Evolutionary conservation across 2,113 vertebrate species (phyloP), one percentile per base, ranked within the genome.

Genomic region (Pongo pygmaeus): DNA sequence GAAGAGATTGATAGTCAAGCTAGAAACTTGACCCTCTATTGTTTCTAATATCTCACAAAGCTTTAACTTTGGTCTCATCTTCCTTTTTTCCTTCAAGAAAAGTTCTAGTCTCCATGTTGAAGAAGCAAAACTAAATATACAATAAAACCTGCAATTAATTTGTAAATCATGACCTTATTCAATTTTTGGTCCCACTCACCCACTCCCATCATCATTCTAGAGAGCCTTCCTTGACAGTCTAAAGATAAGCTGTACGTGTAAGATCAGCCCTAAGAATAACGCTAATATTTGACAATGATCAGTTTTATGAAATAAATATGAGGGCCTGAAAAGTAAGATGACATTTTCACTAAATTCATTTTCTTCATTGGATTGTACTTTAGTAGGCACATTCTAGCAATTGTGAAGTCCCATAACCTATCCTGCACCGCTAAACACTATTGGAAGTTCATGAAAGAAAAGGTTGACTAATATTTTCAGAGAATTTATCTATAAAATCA

Each of bases 401-500:
- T 64, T 67, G 50, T 81, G 23, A 90, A 88, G 67, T 74, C 12
- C 27, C n/a, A 5, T 88, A 84, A 64, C 67, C 30, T 93, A 91
- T 27, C 23, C 9, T 86, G 40, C 9, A 57, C 40, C 5, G 48
- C 43, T 55, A 83, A 72, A 95, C 16, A 70, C 57, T 52, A 72
- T 70, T 43, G 22, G 43, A 96, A 95, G 95, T 46, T 93, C 79
- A 57, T 46, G 90, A 81, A 89, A 46, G 72, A 89, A 96, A 93
- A 90, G 9, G 3, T 64, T 92, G 48, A 95, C 38, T 52, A 77
- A 69, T 52, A 78, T 87, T 95, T 83, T 94, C 32, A 89, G 64
- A 61, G 3, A 40, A 13, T 91, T 84, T 81, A 78, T 88, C 59
- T 85, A 50, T 96, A 88, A 95, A 94, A 92, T 92, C 88, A 96